These are phyloP conservation scores for Bovichtus diacanthus DNA, from an alignment of 2,797 vertebrate species.

Conservation along the genomic window DNA sequence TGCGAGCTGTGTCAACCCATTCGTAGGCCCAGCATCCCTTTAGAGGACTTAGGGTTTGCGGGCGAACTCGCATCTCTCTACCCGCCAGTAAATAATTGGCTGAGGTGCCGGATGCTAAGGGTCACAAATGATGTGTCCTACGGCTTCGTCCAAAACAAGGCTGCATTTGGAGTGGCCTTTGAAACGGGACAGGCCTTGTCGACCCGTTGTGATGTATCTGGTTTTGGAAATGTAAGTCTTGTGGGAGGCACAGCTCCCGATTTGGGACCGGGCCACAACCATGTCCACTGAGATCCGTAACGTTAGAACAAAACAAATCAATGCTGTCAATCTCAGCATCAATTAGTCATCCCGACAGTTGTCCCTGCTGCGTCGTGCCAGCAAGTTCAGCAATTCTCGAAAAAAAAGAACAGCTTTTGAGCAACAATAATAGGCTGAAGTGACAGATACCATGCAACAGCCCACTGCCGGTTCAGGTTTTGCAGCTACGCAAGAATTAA, in stretches of 20 bases:
- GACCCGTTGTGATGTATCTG: slow-evolving; percentile 23
- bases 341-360: slow-evolving; percentile 62
- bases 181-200: slow-evolving; percentile 17
- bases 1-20: neutral
- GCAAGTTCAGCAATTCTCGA: slow-evolving; percentile 45
- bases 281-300: slow-evolving; percentile 32
- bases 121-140: slow-evolving; percentile 23
- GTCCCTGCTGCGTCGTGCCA: slow-evolving; percentile 31
- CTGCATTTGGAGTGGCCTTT: slow-evolving; percentile 4
- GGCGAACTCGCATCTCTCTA: too few relatives aligned
- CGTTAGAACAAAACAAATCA: slow-evolving; percentile 52
- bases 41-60: neutral
- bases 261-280: neutral
- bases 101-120: neutral
- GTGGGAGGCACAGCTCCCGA: slow-evolving; percentile 16
- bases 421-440: slow-evolving; percentile 23
- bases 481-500: slow-evolving; percentile 10
- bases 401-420: slow-evolving; percentile 28
- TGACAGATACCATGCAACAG: slow-evolving; percentile 36
- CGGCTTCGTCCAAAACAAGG: slow-evolving; percentile 5
- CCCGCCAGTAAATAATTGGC: neutral
- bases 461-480: slow-evolving; percentile 31
- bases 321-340: slow-evolving; percentile 51
- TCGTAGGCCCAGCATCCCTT: neutral
- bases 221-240: slow-evolving; percentile 20